Conservation (phyloP, 2,797 vertebrate genomes). For the Rhynchotus rufescens region DNA sequence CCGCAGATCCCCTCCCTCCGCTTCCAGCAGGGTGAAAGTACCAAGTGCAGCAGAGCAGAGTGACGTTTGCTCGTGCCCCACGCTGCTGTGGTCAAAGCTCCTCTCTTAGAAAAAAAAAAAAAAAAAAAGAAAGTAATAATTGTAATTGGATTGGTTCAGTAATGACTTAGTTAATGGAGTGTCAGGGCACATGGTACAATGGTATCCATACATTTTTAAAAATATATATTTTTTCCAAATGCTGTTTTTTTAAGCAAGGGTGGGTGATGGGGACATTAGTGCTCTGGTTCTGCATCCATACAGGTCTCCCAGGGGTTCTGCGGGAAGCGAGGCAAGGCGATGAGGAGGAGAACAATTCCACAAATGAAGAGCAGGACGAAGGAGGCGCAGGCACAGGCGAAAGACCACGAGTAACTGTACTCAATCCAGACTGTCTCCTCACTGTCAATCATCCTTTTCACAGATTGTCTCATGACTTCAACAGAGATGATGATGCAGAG, state of each 20-base stretch:
- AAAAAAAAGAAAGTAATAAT: background rate
- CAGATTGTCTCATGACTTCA: constrained; percentile 96
- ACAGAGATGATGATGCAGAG: constrained; percentile 93
- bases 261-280: constrained; percentile 40
- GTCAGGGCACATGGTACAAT: background rate
- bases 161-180: background rate
- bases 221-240: background rate
- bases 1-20: background rate
- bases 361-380: constrained; percentile 91
- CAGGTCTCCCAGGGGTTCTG: constrained; percentile 97
- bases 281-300: constrained; percentile 94
- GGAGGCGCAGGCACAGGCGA: constrained; percentile 89
- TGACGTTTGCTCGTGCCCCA: background rate
- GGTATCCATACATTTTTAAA: background rate
- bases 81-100: background rate
- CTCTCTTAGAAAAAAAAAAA: background rate
- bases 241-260: background rate
- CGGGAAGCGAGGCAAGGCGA: constrained; percentile 96
- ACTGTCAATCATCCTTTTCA: constrained; percentile 96
- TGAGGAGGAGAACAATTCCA: constrained; percentile 88
- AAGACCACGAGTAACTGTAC: constrained; percentile 94
- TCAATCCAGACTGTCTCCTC: constrained; percentile 92
- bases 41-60: background rate
- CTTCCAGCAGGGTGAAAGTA: background rate
- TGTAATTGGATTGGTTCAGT: background rate